phyloP scores from a whole-genome alignment of 2,113 vertebrate species.

The Candoia aspera region DNA sequence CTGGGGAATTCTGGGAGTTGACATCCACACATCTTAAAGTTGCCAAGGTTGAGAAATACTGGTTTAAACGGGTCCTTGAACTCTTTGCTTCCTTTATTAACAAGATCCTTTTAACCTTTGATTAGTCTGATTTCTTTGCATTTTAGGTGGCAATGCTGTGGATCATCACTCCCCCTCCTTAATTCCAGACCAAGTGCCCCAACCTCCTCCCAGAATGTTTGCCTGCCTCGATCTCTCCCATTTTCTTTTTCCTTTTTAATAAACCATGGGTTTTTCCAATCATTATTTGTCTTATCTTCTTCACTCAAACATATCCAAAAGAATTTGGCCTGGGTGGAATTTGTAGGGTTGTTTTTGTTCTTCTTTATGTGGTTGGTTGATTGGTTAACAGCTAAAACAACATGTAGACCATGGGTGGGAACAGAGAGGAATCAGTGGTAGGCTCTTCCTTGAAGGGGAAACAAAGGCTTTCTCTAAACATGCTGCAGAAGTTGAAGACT shows the following conservation, averaged over 20 bases:
- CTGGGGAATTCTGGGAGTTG: too few relatives aligned
- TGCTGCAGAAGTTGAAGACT: conserved; percentile 44
- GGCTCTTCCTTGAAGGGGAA: conserved; percentile 19
- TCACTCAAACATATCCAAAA: neutral
- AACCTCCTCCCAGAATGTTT: neutral
- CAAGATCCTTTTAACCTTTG: neutral
- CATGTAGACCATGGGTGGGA: conserved; percentile 20
- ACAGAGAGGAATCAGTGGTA: neutral
- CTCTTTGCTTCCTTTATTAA: neutral
- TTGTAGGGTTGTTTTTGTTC: neutral
- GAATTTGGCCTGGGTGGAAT: neutral
- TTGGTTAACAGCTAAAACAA: conserved; percentile 14
- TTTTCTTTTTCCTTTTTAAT: neutral
- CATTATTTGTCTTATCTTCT: neutral
- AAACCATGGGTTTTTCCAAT: neutral
- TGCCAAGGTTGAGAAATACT: too few relatives aligned
- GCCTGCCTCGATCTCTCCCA: neutral
- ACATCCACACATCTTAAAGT: too few relatives aligned
- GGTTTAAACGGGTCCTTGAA: neutral
- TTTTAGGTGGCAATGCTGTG: neutral
- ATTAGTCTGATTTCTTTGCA: neutral
- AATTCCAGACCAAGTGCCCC: neutral
- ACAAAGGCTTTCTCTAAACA: conserved; percentile 40
- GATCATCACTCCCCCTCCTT: too few relatives aligned
- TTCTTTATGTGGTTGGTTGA: too few relatives aligned